Base-by-base conservation (phyloP, 2,888 invertebrate species). In the Ornithoptera priamus region DNA sequence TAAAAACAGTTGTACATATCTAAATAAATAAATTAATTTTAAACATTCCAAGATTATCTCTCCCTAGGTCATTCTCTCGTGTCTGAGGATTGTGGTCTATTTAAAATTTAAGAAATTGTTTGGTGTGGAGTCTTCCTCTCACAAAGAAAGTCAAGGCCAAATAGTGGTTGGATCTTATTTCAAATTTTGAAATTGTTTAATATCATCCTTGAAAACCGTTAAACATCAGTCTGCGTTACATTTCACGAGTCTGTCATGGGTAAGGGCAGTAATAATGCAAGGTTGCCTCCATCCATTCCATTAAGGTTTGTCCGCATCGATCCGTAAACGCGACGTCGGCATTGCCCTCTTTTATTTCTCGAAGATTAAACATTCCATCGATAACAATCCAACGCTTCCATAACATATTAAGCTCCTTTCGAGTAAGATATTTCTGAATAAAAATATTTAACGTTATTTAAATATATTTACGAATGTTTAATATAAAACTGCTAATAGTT, bases 221-320 rank as follows among this genome's bases (percentile, higher is more conserved):
- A 50, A 50, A 18, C 15, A 50, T 18, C 15, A 0, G 1, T 0
- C 50, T 63, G 58, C 36, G 66, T 66, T 58, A 53, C 36, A 62
- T 65, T 70, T 58, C n/a, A 59, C 53, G 20, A 50, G 30, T n/a
- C 39, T 62, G 62, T 53, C 63, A 70, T n/a, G 70, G 66, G 42
- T 66, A 70, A 67, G 66, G 70, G 70, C 70, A 66, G 58, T 64
- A 10, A 20, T 30, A 74, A 78, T 84, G 84, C 85, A 86, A 87
- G 86, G 85, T 84, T 82, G 79, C 74, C 75, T 76, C 78, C 75
- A 75, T 78, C 74, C 75, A 75, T 78, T 74, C 74, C 75, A 74
- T 71, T 71, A 76, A 76, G 78, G 80, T 81, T 83, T 81, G 81
- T 83, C 82, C 83, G 81, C 76, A 88, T 89, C 85, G 89, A 90